Evolutionary conservation across 2,888 invertebrate species (phyloP), one percentile per base, ranked within the genome.

Genomic region (Minunthozetes semirufus): DNA sequence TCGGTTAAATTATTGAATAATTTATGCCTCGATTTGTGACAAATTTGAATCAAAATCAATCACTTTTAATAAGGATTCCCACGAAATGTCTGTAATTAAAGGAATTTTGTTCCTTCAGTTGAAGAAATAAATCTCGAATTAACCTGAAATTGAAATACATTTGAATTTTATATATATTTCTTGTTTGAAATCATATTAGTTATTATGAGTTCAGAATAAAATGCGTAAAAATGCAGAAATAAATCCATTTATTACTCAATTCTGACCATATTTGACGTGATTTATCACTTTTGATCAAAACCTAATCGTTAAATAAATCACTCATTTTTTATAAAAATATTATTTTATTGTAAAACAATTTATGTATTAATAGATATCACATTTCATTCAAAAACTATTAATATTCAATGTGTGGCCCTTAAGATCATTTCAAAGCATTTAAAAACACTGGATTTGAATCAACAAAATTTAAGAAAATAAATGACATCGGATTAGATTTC

Each of bases 251-350:
- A 59, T 59, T 59, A 27, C 27, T 59, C 4, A 25, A 19, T 59
- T 27, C 19, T 15, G 27, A 59, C 8, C 8, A 25, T 3, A 0
- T 50, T 50, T 50, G 50, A 59, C 15, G 17, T 59, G 59, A 59
- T 59, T 59, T 59, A 59, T 59, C 25, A 59, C 59, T 59, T 59
- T 59, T 27, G 22, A 15, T 25, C 15, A 50, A 59, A 25, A 59
- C 3, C 17, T 59, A 59, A 59, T 59, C 19, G 59, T 59, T 17
- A 17, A 59, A 59, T 59, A 59, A 59, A 59, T 59, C 59, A 59
- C 5, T 27, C 11, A 59, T 17, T 59, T 25, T 50, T 42, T 42
- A 33, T 48, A 50, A 50, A 50, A 50, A 17, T 50, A n/a, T 50
- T 50, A 50, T 29, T 59, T 50, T 50, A 50, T 29, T 59, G 19